phyloP scores from a whole-genome alignment of 92 coral and sea anemone genomes.

The Epizoanthus illoricatus region DNA sequence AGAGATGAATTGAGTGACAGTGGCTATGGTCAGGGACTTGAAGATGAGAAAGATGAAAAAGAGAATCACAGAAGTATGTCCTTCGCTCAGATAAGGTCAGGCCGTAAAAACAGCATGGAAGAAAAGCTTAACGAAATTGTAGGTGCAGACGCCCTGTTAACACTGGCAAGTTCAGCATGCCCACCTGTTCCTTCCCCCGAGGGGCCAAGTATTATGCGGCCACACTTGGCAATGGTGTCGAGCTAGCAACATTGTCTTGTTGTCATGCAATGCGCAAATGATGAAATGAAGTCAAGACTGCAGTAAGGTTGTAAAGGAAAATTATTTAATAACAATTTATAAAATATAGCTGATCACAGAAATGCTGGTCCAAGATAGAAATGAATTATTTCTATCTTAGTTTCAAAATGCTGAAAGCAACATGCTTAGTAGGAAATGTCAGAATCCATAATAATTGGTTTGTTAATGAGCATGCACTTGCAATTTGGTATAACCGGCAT shows the following conservation, averaged over 20 bases:
- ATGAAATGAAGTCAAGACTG: background rate
- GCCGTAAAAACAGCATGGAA: constrained; percentile 60
- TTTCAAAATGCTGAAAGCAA: background rate
- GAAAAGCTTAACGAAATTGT: constrained; percentile 86
- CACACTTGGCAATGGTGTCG: constrained; percentile 38
- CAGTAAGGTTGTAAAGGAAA: background rate
- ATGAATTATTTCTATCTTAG: background rate
- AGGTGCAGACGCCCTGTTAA: constrained; percentile 95
- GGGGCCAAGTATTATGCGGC: constrained; percentile 21
- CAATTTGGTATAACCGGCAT: no score
- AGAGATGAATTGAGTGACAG: constrained; percentile 90
- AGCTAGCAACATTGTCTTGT: constrained; percentile 8
- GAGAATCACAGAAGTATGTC: constrained; percentile 25
- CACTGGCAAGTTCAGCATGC: constrained; percentile 92
- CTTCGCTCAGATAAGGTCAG: constrained; percentile 33
- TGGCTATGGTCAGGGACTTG: constrained; percentile 90
- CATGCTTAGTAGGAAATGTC: background rate
- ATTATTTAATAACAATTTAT: constrained; percentile 7
- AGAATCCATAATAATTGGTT: background rate
- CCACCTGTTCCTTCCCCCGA: constrained; percentile 51
- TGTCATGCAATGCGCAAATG: background rate
- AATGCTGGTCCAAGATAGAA: background rate
- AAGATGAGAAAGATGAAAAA: constrained; percentile 68
- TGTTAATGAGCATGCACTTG: no score
- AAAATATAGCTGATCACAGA: background rate